Evolutionary conservation across 2,113 vertebrate species (phyloP).

Genomic region (Bucco capensis): DNA sequence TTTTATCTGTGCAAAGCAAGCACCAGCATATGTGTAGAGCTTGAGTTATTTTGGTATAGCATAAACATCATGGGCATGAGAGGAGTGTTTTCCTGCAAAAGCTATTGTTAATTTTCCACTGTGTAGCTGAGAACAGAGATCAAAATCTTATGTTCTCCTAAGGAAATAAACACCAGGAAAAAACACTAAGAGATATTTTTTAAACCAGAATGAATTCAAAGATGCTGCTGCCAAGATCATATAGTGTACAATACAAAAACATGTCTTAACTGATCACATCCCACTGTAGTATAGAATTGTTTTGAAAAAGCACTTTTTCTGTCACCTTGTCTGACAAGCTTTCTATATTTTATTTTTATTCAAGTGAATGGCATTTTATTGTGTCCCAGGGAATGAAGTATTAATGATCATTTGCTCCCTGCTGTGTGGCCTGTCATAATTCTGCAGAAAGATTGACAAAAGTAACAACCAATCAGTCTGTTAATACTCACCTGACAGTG

Average conservation of each 20-base stretch:
- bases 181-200: neutral
- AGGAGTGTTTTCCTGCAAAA: neutral
- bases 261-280: neutral
- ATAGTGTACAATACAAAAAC: neutral
- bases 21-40: rapidly evolving
- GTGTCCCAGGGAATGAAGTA: constrained; percentile 63
- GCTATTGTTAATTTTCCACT: neutral
- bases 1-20: rapidly evolving
- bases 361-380: constrained; percentile 68
- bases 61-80: neutral
- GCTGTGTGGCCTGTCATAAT: constrained; percentile 70
- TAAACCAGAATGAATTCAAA: neutral
- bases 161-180: neutral
- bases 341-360: constrained; percentile 73
- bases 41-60: too few relatives aligned
- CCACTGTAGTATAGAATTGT: constrained; percentile 15
- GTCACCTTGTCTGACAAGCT: constrained; percentile 58
- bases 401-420: constrained; percentile 75
- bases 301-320: constrained; percentile 45
- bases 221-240: neutral
- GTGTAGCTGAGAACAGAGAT: neutral
- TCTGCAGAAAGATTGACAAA: constrained; percentile 66
- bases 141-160: neutral
- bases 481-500: constrained; percentile 50
- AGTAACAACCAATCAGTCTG: constrained; percentile 65